Conservation (phyloP, 2,888 invertebrate species). For the Chironomus riparius region DNA sequence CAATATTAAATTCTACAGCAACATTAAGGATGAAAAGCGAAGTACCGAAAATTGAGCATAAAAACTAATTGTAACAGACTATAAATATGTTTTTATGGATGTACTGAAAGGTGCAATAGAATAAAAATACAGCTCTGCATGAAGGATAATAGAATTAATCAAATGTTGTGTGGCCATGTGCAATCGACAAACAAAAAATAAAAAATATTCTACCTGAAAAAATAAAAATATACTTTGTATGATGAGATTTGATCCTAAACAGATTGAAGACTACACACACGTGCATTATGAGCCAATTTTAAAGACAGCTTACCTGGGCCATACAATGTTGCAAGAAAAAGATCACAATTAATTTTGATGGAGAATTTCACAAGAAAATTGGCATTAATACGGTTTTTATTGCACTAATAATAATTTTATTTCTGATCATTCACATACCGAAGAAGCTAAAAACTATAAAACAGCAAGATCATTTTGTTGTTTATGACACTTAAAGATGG, state of each 20-base stretch:
- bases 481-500: not conserved
- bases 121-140: not conserved
- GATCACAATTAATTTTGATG: not conserved
- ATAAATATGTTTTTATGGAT: too few relatives aligned
- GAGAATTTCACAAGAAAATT: conserved; percentile 20
- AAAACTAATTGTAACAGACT: too few relatives aligned
- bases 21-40: too few relatives aligned
- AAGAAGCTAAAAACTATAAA: conserved; percentile 4
- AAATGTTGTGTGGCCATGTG: not conserved
- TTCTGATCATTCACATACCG: not conserved
- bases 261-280: not conserved
- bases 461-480: not conserved
- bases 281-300: not conserved
- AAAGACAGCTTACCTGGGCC: not conserved
- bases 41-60: too few relatives aligned
- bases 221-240: not conserved
- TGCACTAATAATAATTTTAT: not conserved
- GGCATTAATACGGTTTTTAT: conserved; percentile 5
- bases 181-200: not conserved
- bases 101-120: not conserved
- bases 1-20: too few relatives aligned
- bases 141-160: not conserved
- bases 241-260: not conserved
- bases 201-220: not conserved
- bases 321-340: not conserved